Evolutionary conservation across 2,888 invertebrate species (phyloP), one percentile per base, ranked within the genome.

Genomic region (Neocrepidodera transversa): DNA sequence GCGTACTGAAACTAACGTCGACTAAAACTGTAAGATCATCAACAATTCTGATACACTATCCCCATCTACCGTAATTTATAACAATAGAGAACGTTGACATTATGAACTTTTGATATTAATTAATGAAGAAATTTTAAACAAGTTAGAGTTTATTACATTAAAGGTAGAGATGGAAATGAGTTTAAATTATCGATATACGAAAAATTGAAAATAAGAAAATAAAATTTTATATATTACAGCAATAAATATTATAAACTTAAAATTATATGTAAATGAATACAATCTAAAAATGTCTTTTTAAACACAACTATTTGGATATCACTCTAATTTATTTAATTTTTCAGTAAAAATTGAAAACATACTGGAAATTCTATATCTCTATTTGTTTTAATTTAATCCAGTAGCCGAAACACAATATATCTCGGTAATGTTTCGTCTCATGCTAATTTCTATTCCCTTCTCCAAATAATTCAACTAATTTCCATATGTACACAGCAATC

Each of bases 71-170:
- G 20, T 58, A 58, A 58, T 58, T 58, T 52, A 58, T 50, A 51
- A 47, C 47, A 18, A 20, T 26, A 58, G 58, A 58, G 43, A 58
- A 58, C 38, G 58, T 38, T 38, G 58, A 52, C 52, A 47, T 47
- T 52, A 58, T 50, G 52, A 58, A 58, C 58, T 56, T 42, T 47
- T 47, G 52, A 58, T 52, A 52, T 58, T 58, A 58, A 58, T 58
- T 58, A 52, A 58, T 52, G 51, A 42, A 47, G 42, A 52, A 52
- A 51, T 58, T 30, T n/a, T 18, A 40, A 51, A 16, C 10, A 14
- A 13, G 16, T 18, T 16, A 42, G 20, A 23, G 45, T 26, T 45
- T 26, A 28, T 45, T 45, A 45, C 18, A 13, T 45, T 45, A 45
- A 28, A 23, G 26, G 14, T 13, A 13, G 26, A 45, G 45, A 26